Base-by-base conservation (phyloP, 2,797 vertebrate species). In the Tapirus indicus region DNA sequence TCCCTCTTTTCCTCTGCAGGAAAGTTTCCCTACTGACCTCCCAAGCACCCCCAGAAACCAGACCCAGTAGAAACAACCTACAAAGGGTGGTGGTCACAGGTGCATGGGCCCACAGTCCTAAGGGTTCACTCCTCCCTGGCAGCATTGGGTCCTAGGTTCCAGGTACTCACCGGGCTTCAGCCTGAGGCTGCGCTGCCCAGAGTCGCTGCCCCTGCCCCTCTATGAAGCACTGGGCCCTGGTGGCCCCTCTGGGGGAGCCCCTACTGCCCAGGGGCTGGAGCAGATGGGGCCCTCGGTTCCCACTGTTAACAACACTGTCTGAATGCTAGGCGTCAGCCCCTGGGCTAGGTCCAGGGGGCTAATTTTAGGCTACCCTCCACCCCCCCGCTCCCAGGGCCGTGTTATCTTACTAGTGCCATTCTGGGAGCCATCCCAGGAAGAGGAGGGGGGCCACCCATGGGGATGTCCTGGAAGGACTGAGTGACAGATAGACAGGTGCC, bases 351-450 rank as follows among this genome's bases (percentile, higher is more conserved):
- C 25, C 47, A 95, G 52, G 79, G 96, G 98, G 98, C 99, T 99
- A 99, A 99, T 99, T 99, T 99, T 99, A 99, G 99, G 98, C 21
- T 94, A 75, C 58, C 32, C 88, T 96, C 44, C 21, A 11, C 87
- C 82, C 84, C 84, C 58, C 21, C n/a, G 77, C 47, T 47, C 98
- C 98, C 98, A 97, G 97, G 96, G 98, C 95, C 92, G 77, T 99
- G 99, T 99, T 99, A 98, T 99, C 98, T 99, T 98, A 98, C 98
- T 98, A 99, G 99, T 99, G 99, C 99, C 99, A 99, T 99, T 99
- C 99, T 99, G 99, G 99, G 99, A 99, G 97, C 98, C 98, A 97
- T 94, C 71, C 58, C 68, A 95, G 88, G 2, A 41, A 0, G 32
- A 60, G 93, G 18, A 12, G 27, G 97, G 95, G 96, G 97, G 97